phyloP scores from a whole-genome alignment of 2,113 vertebrate genomes.

The Actenoides hombroni region DNA sequence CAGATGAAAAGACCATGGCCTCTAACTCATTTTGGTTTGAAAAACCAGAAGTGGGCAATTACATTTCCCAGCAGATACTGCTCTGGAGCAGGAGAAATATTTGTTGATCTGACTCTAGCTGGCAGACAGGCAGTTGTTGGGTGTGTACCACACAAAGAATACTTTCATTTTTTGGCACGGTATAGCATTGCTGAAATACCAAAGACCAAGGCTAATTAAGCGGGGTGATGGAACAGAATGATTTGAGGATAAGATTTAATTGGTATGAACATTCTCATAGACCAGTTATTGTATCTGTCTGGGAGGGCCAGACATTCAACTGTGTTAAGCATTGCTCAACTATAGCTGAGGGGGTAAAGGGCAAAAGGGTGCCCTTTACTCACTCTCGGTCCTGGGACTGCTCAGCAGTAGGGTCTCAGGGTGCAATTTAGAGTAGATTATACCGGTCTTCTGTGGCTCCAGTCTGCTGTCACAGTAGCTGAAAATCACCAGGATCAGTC shows the following conservation, averaged over 20 bases:
- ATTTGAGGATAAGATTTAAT: conserved; percentile 54
- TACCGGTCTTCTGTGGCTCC: background rate
- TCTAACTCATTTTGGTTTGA: background rate
- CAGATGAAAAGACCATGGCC: background rate
- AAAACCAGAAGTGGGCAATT: conserved; percentile 32
- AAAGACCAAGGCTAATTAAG: conserved; percentile 51
- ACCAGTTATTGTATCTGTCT: conserved; percentile 30
- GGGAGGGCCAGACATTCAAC: background rate
- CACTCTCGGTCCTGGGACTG: background rate
- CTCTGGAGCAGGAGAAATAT: background rate
- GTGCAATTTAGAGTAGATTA: background rate
- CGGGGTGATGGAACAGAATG: conserved; percentile 52
- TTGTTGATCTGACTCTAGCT: background rate
- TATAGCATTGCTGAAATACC: conserved; percentile 67
- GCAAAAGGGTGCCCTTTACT: background rate
- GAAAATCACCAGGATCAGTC: background rate
- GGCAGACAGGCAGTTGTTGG: conserved; percentile 38
- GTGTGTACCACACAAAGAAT: conserved; percentile 56
- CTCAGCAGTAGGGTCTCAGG: background rate
- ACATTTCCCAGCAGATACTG: background rate
- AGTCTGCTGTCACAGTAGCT: background rate
- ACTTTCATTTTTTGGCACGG: conserved; percentile 54
- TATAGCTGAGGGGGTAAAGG: background rate
- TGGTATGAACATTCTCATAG: conserved; percentile 31
- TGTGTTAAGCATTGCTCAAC: background rate